Percentiles rank a stretch among this genome's conserved stretches.
These are phyloP conservation scores for Epirrhoe tristata DNA, from an alignment of 2,888 invertebrate species.

Conservation along the genomic window DNA sequence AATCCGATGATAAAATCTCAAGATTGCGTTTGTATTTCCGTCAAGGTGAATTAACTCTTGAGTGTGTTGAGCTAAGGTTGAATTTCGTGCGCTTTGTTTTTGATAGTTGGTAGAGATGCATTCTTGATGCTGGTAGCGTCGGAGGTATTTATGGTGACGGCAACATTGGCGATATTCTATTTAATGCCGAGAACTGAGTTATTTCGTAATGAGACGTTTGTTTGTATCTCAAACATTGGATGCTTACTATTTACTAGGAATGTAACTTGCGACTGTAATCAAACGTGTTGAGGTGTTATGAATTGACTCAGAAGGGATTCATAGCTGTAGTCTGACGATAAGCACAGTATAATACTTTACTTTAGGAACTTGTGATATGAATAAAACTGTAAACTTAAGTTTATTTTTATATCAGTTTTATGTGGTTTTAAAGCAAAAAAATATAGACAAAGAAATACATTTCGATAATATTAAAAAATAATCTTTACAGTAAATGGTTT, in stretches of 20 bases:
- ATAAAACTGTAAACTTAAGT: no score
- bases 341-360: not conserved
- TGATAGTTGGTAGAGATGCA: slow-evolving; percentile 45
- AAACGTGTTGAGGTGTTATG: no score
- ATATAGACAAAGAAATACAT: no score
- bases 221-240: not conserved
- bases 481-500: no score
- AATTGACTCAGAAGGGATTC: no score
- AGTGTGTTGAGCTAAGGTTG: not conserved
- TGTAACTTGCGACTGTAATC: no score
- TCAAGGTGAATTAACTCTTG: slow-evolving; percentile 26
- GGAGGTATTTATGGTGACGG: slow-evolving; percentile 52
- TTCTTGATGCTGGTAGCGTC: slow-evolving; percentile 47
- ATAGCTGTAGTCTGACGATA: no score
- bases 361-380: not conserved
- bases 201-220: slow-evolving; percentile 11
- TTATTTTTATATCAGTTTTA: no score
- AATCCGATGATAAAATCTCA: slow-evolving; percentile 13
- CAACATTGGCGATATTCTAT: slow-evolving; percentile 49
- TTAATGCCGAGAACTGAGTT: slow-evolving; percentile 31
- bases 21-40: slow-evolving; percentile 35
- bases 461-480: no score
- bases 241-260: not conserved
- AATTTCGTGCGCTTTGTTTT: not conserved
- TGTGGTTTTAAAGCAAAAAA: not conserved